Evolutionary conservation across 2,797 vertebrate genomes (phyloP).

Genomic region (Enteromius anoplus): DNA sequence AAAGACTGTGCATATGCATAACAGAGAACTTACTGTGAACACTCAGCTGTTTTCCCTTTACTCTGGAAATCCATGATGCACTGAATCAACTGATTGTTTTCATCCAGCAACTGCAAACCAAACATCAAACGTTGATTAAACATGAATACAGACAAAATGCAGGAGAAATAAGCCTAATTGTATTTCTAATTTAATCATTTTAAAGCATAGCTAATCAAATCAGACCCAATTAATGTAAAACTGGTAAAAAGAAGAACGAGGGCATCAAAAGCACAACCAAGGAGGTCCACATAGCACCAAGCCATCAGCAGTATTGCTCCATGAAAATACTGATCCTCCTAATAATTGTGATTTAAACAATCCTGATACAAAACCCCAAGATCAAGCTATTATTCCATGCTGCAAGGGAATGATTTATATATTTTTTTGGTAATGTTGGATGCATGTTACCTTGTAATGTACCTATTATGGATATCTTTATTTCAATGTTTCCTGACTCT

Average conservation of each 20-base stretch:
- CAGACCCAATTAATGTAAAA: background rate
- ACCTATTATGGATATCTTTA: background rate
- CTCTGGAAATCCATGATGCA: slow-evolving; percentile 99
- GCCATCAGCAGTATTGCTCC: background rate
- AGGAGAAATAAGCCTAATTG: too few species aligned
- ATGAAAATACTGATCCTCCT: background rate
- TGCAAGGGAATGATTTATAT: background rate
- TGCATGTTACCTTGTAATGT: background rate
- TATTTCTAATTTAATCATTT: background rate
- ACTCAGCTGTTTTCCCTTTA: slow-evolving; percentile 98
- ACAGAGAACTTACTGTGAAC: slow-evolving; percentile 91
- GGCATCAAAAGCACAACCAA: background rate
- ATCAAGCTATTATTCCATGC: background rate
- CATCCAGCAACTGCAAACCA: slow-evolving; percentile 90
- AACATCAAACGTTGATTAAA: background rate
- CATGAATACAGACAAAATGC: background rate
- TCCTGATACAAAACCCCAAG: background rate
- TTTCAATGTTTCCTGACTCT: background rate
- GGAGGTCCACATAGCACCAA: background rate
- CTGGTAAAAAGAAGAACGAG: background rate
- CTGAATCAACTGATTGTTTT: slow-evolving; percentile 99
- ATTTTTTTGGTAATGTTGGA: too few species aligned
- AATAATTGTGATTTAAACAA: background rate
- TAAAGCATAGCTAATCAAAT: background rate
- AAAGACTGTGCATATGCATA: background rate